Base-by-base conservation (phyloP, 2,888 invertebrate species). In the Drosophila crucigera region DNA sequence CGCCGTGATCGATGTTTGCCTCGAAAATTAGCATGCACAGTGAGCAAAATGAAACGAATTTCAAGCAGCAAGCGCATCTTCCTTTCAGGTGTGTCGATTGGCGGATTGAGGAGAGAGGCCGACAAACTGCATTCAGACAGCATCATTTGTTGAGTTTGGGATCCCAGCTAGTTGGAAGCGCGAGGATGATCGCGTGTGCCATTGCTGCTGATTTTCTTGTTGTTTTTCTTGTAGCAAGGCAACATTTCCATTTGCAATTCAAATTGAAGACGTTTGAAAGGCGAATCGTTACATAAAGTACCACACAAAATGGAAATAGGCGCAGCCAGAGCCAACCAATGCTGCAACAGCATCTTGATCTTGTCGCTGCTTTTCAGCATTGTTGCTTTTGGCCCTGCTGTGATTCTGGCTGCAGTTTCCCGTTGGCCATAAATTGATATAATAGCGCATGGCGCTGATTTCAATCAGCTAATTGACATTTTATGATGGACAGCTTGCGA, bases 391-490 rank as follows among this genome's bases (percentile, higher is more conserved):
- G 25, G 33, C 22, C 16, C 43, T 47, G 30, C 43, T 35, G 37
- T 31, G 55, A 55, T 64, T 64, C 59, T 69, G 52, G 25, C 37
- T 31, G 71, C 65, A 71, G 80, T 77, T 82, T 84, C 76, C 84
- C 82, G 68, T 75, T 78, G 73, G 75, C 74, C 78, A 88, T 84
- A 84, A 84, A 84, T 85, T 87, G 82, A 78, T 76, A 84, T 83
- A 82, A 86, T 83, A 80, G 80, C 81, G 67, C 60, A 75, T 56
- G 68, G 58, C 78, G 67, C 70, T 80, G 89, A 88, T 88, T 83
- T 83, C 82, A 72, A 86, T 86, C 87, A 79, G 76, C 78, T 88
- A 88, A 88, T 88, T 89, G 87, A 85, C 87, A 80, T 88, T 89
- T 87, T 89, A 88, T 89, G 87, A 87, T 82, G 59, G 73, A 74